phyloP scores from a whole-genome alignment of 2,797 vertebrate genomes.

The Hyperoplus immaculatus region DNA sequence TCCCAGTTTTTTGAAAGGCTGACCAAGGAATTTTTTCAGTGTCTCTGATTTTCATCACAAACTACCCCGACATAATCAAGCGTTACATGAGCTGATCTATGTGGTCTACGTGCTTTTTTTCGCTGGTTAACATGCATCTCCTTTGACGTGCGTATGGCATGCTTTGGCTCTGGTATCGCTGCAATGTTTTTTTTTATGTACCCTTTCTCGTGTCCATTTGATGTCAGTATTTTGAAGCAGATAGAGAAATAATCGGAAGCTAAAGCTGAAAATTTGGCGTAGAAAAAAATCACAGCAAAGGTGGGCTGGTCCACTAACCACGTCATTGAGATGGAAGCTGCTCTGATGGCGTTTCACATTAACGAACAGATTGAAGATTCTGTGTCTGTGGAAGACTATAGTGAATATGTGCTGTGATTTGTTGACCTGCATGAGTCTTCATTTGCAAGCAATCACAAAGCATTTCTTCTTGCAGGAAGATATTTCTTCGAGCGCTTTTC shows the following conservation, averaged over 20 bases:
- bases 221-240: conserved; percentile 72
- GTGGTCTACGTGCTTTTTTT: conserved; percentile 20
- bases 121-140: conserved; percentile 46
- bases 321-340: conserved; percentile 11
- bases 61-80: conserved; percentile 50
- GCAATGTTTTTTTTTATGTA: conserved; percentile 16
- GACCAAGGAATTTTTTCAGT: conserved; percentile 69
- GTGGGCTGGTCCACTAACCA: conserved; percentile 26
- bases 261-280: conserved; percentile 36
- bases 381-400: conserved; percentile 4
- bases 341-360: conserved; percentile 26
- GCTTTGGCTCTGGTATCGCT: conserved; percentile 36
- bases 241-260: conserved; percentile 76
- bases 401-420: conserved; percentile 28
- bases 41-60: conserved; percentile 60
- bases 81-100: conserved; percentile 57
- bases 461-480: not conserved
- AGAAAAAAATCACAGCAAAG: conserved; percentile 45
- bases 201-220: conserved; percentile 59
- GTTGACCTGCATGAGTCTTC: conserved; percentile 21
- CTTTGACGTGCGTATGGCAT: conserved; percentile 41
- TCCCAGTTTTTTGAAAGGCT: conserved; percentile 67
- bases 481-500: conserved; percentile 12
- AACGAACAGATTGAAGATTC: conserved; percentile 28
- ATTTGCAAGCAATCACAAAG: conserved; percentile 25